Conservation (phyloP, 2,113 vertebrate species). For the Sakesphorus luctuosus region DNA sequence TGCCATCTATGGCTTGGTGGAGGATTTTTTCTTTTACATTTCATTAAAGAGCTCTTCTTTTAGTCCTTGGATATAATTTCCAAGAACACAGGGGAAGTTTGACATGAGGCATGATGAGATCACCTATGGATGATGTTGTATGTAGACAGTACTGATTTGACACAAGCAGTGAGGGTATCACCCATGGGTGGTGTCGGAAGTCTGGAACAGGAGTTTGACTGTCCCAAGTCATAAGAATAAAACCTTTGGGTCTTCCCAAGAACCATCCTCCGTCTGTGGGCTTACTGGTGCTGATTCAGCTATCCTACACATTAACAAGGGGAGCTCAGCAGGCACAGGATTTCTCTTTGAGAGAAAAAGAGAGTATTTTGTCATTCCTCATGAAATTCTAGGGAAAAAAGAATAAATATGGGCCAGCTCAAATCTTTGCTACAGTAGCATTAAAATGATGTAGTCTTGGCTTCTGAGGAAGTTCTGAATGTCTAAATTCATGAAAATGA, state of each 20-base stretch:
- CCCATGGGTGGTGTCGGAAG: rapidly evolving
- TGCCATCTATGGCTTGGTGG: not conserved
- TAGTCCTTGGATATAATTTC: not conserved
- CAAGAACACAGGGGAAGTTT: not conserved
- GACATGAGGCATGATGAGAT: not conserved
- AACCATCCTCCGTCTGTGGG: rapidly evolving
- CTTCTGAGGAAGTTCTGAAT: not conserved
- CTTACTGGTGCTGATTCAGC: not conserved
- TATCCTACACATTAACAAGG: no score
- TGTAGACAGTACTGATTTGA: not conserved
- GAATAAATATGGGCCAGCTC: not conserved
- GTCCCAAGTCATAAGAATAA: not conserved
- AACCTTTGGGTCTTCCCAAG: not conserved
- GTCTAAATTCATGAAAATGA: not conserved
- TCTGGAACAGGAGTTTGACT: not conserved
- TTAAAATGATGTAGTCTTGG: not conserved
- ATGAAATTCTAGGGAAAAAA: not conserved
- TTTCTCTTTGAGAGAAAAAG: not conserved
- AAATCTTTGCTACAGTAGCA: rapidly evolving
- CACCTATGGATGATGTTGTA: not conserved
- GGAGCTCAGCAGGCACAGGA: not conserved
- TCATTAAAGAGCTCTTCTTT: not conserved
- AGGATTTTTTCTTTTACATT: not conserved
- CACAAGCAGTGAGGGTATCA: rapidly evolving
- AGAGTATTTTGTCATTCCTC: not conserved